Evolutionary conservation across 1,140 invertebrate genomes (phyloP).

Genomic region (Solenopsis invicta): DNA sequence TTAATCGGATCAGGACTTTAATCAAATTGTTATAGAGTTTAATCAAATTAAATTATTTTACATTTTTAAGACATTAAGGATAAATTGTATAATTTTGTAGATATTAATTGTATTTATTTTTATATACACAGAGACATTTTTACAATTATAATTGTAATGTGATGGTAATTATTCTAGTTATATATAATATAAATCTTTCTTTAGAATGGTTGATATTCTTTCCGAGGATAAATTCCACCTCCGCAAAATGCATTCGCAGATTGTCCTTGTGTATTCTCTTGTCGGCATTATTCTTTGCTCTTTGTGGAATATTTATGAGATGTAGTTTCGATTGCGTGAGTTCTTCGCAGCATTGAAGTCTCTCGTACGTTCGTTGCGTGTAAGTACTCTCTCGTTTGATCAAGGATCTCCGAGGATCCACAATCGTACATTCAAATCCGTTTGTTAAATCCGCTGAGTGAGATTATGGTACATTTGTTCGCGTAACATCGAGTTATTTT

Average conservation of each 20-base stretch:
- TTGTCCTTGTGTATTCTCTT: not conserved
- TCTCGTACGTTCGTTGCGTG: not conserved
- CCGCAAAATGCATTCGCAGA: not conserved
- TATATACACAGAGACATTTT: not conserved
- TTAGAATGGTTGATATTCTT: not conserved
- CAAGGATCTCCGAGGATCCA: slow-evolving; percentile 9
- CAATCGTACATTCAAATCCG: slow-evolving; percentile 25
- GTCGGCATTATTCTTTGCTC: not conserved
- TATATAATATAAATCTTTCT: not conserved
- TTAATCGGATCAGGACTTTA: not conserved
- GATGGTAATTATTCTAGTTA: not conserved
- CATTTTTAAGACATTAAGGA: not conserved
- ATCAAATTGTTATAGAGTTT: not conserved
- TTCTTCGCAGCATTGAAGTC: slow-evolving; percentile 22
- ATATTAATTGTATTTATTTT: not conserved
- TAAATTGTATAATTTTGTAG: not conserved
- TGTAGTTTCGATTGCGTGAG: not conserved
- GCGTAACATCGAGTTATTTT: not conserved
- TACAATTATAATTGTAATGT: not conserved
- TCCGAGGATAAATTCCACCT: not conserved
- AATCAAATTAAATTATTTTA: not conserved
- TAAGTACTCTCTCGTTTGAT: not conserved
- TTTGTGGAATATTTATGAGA: slow-evolving; percentile 47
- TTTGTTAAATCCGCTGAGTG: not conserved
- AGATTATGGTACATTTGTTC: not conserved